Base-by-base conservation (phyloP, 2,888 invertebrate genomes). In the Plebejus argus region DNA sequence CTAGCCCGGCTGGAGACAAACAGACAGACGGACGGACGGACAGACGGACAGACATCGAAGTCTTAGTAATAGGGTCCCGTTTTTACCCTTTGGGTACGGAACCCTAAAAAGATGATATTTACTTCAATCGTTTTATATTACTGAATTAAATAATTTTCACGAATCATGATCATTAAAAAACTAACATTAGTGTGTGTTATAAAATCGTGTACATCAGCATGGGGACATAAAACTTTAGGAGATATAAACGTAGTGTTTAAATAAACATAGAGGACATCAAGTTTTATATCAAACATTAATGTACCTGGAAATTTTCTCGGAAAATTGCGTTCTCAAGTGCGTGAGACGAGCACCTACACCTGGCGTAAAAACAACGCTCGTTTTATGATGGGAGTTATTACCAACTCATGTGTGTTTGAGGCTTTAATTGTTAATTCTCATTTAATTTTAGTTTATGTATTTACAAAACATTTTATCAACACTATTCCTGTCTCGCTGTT, bases 271-370 rank as follows among this genome's bases (percentile, higher is more conserved):
- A 66, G 66, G 28, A 66, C 28, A 66, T 33, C 66, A 66, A 66
- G 66, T 66, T 66, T 66, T 66, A 66, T 66, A 66, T 66, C 33
- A 66, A 66, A 66, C 66, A 66, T 33, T 66, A 66, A 66, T 66
- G 28, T 66, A 61, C 12, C 61, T 61, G 66, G 66, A 66, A 66
- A 33, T 66, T 33, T 66, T 15, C 66, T 33, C 28, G 23, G 66
- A 28, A 66, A 66, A 66, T 66, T 28, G 66, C 66, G 28, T 18
- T 66, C 33, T 66, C 18, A 5, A 66, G 66, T 66, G 28, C 28
- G 66, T 66, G 28, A 28, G 66, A 28, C 33, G 66, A 66, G 66
- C 66, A 66, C 66, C 28, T 66, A 28, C 12, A 66, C 33, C 18
- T 18, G 28, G 28, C 28, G 28, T 66, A 28, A 66, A 10, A 66